Evolutionary conservation across 2,113 vertebrate species (phyloP).

Genomic region (Eidolon helvum): DNA sequence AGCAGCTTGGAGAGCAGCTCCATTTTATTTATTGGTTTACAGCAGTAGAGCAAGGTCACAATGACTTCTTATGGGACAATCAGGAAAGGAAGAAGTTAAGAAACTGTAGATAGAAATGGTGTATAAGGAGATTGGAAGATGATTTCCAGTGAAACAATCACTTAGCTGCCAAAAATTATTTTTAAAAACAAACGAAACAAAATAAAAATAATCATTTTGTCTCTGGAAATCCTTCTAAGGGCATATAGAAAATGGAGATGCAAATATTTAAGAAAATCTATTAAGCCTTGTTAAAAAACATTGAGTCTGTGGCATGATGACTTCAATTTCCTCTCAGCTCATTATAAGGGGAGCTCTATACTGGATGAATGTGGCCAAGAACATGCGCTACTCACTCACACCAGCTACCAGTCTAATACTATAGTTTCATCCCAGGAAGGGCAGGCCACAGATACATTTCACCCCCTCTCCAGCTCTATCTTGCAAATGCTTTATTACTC

Average conservation of each 20-base stretch:
- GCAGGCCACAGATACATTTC: rapidly evolving
- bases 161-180: background rate
- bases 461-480: background rate
- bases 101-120: rapidly evolving
- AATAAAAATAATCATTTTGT: background rate
- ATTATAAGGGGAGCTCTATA: background rate
- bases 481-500: background rate
- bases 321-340: background rate
- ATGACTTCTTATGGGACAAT: background rate
- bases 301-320: background rate
- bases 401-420: rapidly evolving
- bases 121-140: background rate
- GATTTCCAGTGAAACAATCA: background rate
- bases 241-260: background rate
- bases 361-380: background rate
- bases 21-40: background rate
- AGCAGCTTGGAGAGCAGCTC: background rate
- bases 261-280: background rate
- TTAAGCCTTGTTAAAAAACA: background rate
- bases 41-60: background rate
- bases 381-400: rapidly evolving
- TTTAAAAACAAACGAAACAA: background rate
- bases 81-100: background rate
- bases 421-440: background rate
- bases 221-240: background rate